Evolutionary conservation across 2,113 vertebrate genomes (phyloP).

Genomic region (Archilochus colubris): DNA sequence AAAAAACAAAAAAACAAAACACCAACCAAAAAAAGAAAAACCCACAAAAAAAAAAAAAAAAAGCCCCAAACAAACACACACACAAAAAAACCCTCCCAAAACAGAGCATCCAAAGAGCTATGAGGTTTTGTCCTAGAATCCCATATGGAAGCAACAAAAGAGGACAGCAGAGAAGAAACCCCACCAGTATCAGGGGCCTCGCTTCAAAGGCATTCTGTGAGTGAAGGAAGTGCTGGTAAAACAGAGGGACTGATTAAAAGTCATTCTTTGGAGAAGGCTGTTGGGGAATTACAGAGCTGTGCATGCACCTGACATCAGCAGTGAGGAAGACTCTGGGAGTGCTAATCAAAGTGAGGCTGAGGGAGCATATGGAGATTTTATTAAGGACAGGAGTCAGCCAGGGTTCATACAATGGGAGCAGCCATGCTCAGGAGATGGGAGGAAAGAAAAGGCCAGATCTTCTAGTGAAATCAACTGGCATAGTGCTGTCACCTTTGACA

Average conservation of each 20-base stretch:
- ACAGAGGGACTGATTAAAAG: conserved; percentile 52
- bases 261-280: conserved; percentile 23
- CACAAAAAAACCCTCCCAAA: background rate
- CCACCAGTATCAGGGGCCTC: background rate
- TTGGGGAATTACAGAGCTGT: conserved; percentile 41
- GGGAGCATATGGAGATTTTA: conserved; percentile 58
- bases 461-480: background rate
- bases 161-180: background rate
- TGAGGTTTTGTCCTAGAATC: background rate
- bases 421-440: conserved; percentile 11
- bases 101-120: background rate
- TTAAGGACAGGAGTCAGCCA: conserved; percentile 16
- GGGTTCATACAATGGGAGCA: background rate
- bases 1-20: background rate
- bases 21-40: background rate
- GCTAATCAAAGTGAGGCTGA: conserved; percentile 43
- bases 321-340: conserved; percentile 48
- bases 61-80: too few species aligned
- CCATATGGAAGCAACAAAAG: conserved; percentile 38
- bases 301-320: background rate
- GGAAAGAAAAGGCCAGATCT: conserved; percentile 16
- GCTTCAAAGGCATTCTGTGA: conserved; percentile 15
- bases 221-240: conserved; percentile 48
- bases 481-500: conserved; percentile 2
- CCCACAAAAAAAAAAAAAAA: background rate